phyloP scores from a whole-genome alignment of 2,888 invertebrate genomes.

The Spatulosminthurus flaviceps region DNA sequence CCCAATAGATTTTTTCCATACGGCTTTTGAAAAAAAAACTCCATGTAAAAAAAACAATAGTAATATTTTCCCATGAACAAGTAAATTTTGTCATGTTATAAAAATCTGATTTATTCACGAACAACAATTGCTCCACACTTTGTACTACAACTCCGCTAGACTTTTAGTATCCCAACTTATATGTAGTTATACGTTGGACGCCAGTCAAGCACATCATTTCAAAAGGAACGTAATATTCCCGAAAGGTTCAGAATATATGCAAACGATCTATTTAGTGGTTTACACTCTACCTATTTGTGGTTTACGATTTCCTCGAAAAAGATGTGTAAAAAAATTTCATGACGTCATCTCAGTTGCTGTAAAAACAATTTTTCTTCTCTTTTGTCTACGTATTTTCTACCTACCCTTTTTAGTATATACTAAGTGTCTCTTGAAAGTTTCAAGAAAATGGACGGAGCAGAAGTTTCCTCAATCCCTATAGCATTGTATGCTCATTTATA shows the following conservation, averaged over 20 bases:
- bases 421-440: too few relatives aligned
- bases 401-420: too few relatives aligned
- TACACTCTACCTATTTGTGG: slow-evolving; percentile 43
- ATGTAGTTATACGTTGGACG: too few relatives aligned
- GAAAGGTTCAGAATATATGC: not conserved
- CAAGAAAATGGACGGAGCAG: too few relatives aligned
- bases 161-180: too few relatives aligned
- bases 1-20: not conserved
- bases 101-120: slow-evolving; percentile 18
- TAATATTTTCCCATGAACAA: slow-evolving; percentile 9
- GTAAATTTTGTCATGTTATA: slow-evolving; percentile 7
- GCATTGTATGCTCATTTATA: too few relatives aligned
- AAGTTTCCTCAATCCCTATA: too few relatives aligned
- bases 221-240: not conserved
- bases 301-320: slow-evolving; percentile 50
- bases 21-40: too few relatives aligned
- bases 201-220: not conserved
- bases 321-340: slow-evolving; percentile 13
- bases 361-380: not conserved
- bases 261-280: slow-evolving; percentile 41
- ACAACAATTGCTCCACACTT: not conserved
- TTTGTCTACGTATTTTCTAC: too few relatives aligned
- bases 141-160: too few relatives aligned
- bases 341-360: slow-evolving; percentile 4
- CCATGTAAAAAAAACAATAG: not conserved